These are phyloP conservation scores for Volucella bombylans DNA, from an alignment of 2,888 invertebrate genomes.

Conservation along the genomic window DNA sequence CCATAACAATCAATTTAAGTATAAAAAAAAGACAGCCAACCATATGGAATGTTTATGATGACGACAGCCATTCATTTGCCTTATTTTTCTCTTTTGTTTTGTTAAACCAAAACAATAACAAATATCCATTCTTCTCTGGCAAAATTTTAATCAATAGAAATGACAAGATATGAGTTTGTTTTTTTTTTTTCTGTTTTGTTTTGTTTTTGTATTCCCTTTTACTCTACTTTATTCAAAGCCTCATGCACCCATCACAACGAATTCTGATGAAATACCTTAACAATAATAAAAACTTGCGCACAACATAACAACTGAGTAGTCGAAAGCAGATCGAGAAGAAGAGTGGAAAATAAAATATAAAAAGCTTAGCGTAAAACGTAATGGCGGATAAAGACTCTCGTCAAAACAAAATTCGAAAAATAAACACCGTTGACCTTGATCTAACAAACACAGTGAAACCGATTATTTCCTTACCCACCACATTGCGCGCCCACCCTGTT, in stretches of 20 bases:
- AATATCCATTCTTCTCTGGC: conserved; percentile 38
- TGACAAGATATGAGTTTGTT: conserved; percentile 17
- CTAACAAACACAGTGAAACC: conserved; percentile 69
- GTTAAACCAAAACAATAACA: conserved; percentile 59
- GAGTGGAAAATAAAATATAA: conserved; percentile 12
- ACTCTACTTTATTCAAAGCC: conserved; percentile 1
- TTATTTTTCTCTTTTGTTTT: conserved; percentile 22
- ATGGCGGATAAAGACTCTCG: conserved; percentile 51
- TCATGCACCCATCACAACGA: conserved; percentile 4
- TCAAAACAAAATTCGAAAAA: conserved; percentile 82
- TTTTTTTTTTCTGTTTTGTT: background rate
- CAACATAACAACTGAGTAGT: conserved; percentile 13
- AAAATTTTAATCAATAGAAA: conserved; percentile 50
- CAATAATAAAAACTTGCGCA: conserved; percentile 54
- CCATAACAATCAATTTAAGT: conserved; percentile 1
- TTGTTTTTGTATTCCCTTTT: background rate
- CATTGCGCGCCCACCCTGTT: background rate
- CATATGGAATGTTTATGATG: conserved; percentile 5
- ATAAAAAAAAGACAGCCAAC: background rate
- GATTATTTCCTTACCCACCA: conserved; percentile 11
- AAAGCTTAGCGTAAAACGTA: conserved; percentile 44
- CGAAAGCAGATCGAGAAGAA: conserved; percentile 13
- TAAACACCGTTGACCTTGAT: conserved; percentile 82
- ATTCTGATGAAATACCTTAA: conserved; percentile 39
- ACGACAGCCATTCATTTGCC: conserved; percentile 2